Conservation (phyloP, 2,888 invertebrate species). For the Idaea aversata region DNA sequence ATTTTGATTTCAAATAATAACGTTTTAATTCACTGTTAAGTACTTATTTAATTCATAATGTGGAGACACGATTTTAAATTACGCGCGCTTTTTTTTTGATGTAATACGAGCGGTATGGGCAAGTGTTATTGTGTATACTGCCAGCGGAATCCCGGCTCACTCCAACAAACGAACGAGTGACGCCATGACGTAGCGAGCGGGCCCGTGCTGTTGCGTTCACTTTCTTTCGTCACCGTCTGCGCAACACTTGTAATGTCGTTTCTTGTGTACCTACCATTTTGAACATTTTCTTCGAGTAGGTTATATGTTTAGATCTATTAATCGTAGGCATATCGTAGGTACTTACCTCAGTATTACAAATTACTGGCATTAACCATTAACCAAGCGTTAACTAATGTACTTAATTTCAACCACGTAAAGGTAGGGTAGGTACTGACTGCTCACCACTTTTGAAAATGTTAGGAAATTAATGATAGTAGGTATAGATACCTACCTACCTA, state of each 20-base stretch:
- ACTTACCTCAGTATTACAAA: too few relatives aligned
- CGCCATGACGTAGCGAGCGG: conserved; percentile 11
- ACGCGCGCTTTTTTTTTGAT: conserved; percentile 34
- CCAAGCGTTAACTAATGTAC: too few relatives aligned
- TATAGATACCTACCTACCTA: too few relatives aligned
- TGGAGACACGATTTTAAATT: conserved; percentile 21
- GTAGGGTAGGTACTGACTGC: too few relatives aligned
- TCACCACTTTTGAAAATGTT: too few relatives aligned
- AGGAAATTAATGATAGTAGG: too few relatives aligned
- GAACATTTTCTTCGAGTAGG: not conserved
- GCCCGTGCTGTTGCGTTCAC: conserved; percentile 59
- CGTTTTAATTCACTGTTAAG: not conserved
- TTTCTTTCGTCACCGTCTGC: conserved; percentile 75
- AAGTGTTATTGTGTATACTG: conserved; percentile 45
- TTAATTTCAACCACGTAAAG: too few relatives aligned
- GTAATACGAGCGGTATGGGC: conserved; percentile 33
- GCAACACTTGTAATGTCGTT: conserved; percentile 40
- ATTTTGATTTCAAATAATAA: conserved; percentile 34
- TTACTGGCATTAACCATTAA: too few relatives aligned
- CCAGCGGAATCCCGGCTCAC: conserved; percentile 23
- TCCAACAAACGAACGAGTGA: not conserved
- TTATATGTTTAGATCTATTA: not conserved
- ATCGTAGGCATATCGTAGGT: too few relatives aligned
- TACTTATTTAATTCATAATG: not conserved
- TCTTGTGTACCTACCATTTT: conserved; percentile 7